Evolutionary conservation across 1,140 invertebrate species (phyloP), one percentile per base, ranked within the genome.

Genomic region (Penaeus japonicus): DNA sequence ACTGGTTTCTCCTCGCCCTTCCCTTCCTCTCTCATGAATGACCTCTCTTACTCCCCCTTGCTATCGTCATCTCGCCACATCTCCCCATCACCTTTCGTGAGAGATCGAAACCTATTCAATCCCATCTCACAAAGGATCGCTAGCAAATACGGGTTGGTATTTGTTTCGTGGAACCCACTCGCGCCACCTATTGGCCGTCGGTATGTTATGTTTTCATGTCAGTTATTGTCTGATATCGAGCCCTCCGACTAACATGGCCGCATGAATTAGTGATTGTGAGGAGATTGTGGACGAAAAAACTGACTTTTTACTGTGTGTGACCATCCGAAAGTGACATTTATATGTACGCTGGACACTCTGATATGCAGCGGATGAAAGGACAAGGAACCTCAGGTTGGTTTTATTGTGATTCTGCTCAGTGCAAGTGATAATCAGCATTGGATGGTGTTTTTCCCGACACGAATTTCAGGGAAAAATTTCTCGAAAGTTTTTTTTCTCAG

Each of bases 331-430:
- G 82, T 84, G 83, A 89, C 82, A 89, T 39, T 89, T 89, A 53
- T 89, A 89, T 89, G 87, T 89, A 89, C 87, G 87, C 87, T 89
- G 87, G 87, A 89, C 87, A 89, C 55, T 84, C 87, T 89, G 87
- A 89, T 89, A 89, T 89, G 87, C 87, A 89, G 87, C 87, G 87
- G 84, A 89, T 89, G 81, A 89, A 89, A 89, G 87, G 87, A 89
- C 87, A 89, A 89, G 87, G 87, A 85, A 89, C 82, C 77, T 89
- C 87, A 89, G 87, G 87, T 89, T 84, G 87, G 87, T 89, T 89
- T 78, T 59, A 62, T 55, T 54, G 78, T 65, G 77, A 75, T 88
- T 83, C 53, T 83, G 39, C 47, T 70, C 79, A 73, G 62, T 87
- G 85, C 59, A 87, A 87, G 78, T 81, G 57, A 70, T 87, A 47